A percentile compares a stretch with the other conserved stretches of the same genome.
These are phyloP conservation scores for Urophycis tenuis DNA, from an alignment of 2,797 vertebrate genomes.

Conservation along the genomic window DNA sequence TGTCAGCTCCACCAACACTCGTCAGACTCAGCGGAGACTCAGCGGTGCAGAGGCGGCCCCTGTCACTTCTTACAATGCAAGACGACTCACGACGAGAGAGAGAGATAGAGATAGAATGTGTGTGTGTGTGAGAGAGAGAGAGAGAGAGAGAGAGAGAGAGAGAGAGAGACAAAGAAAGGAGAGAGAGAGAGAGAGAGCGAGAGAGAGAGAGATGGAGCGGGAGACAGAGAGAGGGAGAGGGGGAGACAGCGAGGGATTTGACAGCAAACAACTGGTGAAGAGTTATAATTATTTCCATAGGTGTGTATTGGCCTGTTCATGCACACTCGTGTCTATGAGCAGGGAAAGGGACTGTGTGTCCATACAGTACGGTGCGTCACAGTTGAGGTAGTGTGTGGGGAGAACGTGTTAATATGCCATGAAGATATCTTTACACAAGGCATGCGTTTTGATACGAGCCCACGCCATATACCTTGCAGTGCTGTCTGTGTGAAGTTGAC, in stretches of 20 bases:
- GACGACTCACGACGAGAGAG: conserved; percentile 18
- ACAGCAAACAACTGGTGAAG: conserved; percentile 27
- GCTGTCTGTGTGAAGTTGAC: too few species aligned
- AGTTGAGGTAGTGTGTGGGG: too few species aligned
- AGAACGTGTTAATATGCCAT: too few species aligned
- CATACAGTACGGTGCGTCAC: too few species aligned
- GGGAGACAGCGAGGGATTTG: neutral
- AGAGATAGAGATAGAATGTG: neutral
- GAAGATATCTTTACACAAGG: too few species aligned
- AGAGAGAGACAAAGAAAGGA: neutral
- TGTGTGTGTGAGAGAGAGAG: conserved; percentile 14
- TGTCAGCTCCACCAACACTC: conserved; percentile 21
- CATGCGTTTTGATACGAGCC: too few species aligned
- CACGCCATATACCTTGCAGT: too few species aligned
- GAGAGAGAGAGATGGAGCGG: neutral
- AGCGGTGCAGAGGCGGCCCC: conserved; percentile 7
- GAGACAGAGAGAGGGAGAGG: neutral
- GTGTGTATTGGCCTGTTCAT: neutral
- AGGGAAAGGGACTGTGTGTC: too few species aligned
- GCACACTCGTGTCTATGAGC: neutral
- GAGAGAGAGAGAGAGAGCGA: neutral
- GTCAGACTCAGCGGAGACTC: conserved; percentile 27
- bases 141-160: neutral
- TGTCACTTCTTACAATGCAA: conserved; percentile 34
- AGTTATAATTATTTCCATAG: conserved; percentile 23